Evolutionary conservation across 2,113 vertebrate genomes (phyloP).

Genomic region (Tyrannus savana): DNA sequence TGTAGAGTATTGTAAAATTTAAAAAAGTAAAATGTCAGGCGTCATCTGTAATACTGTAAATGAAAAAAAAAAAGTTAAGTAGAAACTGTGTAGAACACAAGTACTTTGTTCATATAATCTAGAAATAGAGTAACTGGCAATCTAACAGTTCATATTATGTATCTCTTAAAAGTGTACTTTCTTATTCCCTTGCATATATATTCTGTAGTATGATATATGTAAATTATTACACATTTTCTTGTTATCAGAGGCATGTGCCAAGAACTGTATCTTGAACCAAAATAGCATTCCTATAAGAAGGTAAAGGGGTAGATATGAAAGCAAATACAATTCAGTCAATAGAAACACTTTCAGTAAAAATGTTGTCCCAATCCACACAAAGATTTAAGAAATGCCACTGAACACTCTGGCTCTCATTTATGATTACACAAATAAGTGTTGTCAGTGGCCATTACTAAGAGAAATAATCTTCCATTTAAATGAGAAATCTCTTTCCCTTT

Average conservation of each 20-base stretch:
- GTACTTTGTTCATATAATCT: neutral
- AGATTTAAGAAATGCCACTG: neutral
- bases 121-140: neutral
- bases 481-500: neutral
- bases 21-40: neutral
- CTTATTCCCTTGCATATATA: neutral
- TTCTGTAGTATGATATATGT: neutral
- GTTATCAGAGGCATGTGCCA: neutral
- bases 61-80: neutral
- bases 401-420: neutral
- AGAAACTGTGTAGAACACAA: neutral
- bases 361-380: neutral
- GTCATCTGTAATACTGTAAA: neutral
- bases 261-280: neutral
- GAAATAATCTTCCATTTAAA: neutral
- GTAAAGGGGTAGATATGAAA: neutral
- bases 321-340: neutral
- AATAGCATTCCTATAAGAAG: neutral
- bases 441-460: neutral
- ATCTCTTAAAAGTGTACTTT: neutral
- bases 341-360: neutral
- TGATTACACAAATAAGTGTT: neutral
- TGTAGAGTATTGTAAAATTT: neutral
- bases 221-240: neutral
- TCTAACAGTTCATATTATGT: neutral